Percentiles rank a stretch among this genome's conserved stretches.
Evolutionary conservation across 2,113 vertebrate genomes (phyloP).

Genomic region (Phalacrocorax brasilianus): DNA sequence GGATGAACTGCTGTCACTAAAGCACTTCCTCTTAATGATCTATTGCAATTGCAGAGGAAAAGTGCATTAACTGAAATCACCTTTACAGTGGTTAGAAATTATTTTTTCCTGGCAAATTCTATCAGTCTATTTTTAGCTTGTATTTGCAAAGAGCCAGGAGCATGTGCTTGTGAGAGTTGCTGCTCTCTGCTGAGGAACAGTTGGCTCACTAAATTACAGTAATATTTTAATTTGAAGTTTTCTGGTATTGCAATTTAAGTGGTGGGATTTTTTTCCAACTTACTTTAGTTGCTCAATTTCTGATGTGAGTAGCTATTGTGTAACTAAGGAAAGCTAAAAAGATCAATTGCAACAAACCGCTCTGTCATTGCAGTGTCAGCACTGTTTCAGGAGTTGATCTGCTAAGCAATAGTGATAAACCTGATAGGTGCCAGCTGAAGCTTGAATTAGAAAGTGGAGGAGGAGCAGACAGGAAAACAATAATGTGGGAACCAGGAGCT

Average conservation of each 20-base stretch:
- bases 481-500: not conserved
- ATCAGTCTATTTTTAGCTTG: not conserved
- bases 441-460: not conserved
- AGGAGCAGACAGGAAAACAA: not conserved
- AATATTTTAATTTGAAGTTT: not conserved
- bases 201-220: not conserved
- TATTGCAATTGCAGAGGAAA: not conserved
- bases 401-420: not conserved
- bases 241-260: not conserved
- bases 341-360: not conserved
- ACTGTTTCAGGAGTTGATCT: not conserved
- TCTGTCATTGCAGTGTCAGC: not conserved
- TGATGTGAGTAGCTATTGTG: not conserved
- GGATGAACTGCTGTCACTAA: not conserved
- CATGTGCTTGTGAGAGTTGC: not conserved
- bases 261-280: fast-evolving
- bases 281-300: not conserved
- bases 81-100: not conserved
- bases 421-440: not conserved
- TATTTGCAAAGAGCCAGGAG: not conserved
- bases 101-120: not conserved
- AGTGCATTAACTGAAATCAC: not conserved
- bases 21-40: not conserved
- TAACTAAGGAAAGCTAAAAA: not conserved
- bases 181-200: not conserved